Evolutionary conservation across 2,888 invertebrate genomes (phyloP).

Genomic region (Tanypteryx hageni): DNA sequence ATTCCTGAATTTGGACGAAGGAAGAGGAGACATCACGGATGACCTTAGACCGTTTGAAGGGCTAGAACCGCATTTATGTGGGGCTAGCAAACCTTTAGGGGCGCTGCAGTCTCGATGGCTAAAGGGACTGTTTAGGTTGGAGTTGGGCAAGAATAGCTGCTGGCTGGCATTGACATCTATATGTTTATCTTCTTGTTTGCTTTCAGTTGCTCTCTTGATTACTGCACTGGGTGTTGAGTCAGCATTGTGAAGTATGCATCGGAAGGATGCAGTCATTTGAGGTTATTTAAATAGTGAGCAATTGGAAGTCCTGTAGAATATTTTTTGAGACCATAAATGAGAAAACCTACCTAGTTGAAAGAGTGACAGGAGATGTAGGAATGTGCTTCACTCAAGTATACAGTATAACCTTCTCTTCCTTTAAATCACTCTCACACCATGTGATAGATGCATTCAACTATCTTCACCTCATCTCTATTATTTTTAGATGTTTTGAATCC

Average conservation of each 20-base stretch:
- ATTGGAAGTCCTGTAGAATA: slow-evolving; percentile 43
- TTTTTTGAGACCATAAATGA: slow-evolving; percentile 43
- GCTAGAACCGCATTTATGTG: neutral
- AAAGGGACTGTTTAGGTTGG: slow-evolving; percentile 49
- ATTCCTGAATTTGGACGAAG: slow-evolving; percentile 46
- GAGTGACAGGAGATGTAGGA: slow-evolving; percentile 36
- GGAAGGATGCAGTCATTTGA: slow-evolving; percentile 38
- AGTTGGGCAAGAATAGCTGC: slow-evolving; percentile 60
- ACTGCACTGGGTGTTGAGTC: slow-evolving; percentile 52
- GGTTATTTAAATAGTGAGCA: slow-evolving; percentile 60
- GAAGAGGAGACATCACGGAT: slow-evolving; percentile 58
- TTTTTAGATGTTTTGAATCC: slow-evolving; percentile 36
- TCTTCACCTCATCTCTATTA: slow-evolving; percentile 30
- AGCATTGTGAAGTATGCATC: slow-evolving; percentile 60
- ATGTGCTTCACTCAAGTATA: slow-evolving; percentile 52
- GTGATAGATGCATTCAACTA: neutral
- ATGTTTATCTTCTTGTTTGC: slow-evolving; percentile 34
- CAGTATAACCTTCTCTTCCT: slow-evolving; percentile 32
- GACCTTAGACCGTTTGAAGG: slow-evolving; percentile 33
- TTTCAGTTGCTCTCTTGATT: slow-evolving; percentile 61
- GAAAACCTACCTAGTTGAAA: slow-evolving; percentile 53
- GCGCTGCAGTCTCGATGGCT: slow-evolving; percentile 18
- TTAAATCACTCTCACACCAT: slow-evolving; percentile 52
- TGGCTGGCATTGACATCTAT: slow-evolving; percentile 53
- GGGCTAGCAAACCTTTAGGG: slow-evolving; percentile 33